Evolutionary conservation across 2,113 vertebrate species (phyloP), one percentile per base, ranked within the genome.

Genomic region (Hiodon alosoides): DNA sequence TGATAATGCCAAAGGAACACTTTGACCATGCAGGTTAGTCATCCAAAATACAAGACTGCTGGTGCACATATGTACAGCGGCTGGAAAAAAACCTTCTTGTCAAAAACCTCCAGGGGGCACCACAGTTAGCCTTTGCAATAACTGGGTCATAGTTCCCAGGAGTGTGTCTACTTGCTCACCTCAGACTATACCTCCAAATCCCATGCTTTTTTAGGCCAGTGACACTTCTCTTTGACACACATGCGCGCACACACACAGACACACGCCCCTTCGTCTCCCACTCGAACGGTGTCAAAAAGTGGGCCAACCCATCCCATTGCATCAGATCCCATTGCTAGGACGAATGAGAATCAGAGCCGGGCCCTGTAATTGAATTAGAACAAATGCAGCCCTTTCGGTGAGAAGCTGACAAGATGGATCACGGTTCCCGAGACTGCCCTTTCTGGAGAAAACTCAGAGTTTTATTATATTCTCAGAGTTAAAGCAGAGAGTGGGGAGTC

Each of bases 401-500:
- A 72, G 67, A 71, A 50, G 67, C 71, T 17, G 71, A 70, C 73
- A 55, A 65, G 75, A 46, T 61, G 52, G 50, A 71, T 62, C 48
- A 71, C 71, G 73, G 72, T 69, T 52, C 60, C 47, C 11, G 80
- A 77, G 72, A 79, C 31, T 31, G 31, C 31, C 62, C 48, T 79
- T 83, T 84, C 75, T 11, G 47, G 74, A 83, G 82, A 82, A 31
- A 85, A 83, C 82, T 85, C 76, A 83, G 81, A 80, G n/a, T n/a
- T n/a, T 88, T 87, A 89, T 87, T 90, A 86, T 89, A 88, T 90
- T 84, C 81, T 86, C 80, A 72, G 84, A 89, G 85, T 84, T 81
- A 81, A 85, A 88, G 87, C 50, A 82, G 81, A 77, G 77, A 81
- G 76, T 61, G 58, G 74, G 84, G 83, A 89, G 85, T 87, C 80